Conservation (phyloP, 2,113 vertebrate genomes). For the Microcebus jonahi region DNA sequence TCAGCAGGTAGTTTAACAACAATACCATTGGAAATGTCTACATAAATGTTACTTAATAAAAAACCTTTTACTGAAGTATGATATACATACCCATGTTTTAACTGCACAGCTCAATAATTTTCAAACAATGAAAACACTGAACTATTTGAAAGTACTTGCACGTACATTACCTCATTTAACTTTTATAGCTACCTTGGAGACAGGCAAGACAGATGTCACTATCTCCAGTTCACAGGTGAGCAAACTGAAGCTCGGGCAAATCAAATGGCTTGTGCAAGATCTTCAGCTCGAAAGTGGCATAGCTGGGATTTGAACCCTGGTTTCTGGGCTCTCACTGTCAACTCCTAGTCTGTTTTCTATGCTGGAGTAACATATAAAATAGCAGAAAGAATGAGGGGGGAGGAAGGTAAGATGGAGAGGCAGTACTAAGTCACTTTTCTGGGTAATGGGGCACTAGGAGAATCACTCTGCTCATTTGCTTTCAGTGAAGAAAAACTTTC, state of each 20-base stretch:
- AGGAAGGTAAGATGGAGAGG: not conserved
- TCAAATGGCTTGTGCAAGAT: not conserved
- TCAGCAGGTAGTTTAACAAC: not conserved
- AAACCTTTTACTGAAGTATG: not conserved
- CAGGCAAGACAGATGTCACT: not conserved
- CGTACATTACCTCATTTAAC: not conserved
- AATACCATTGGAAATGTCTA: not conserved
- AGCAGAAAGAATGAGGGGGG: not conserved
- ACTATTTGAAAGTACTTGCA: not conserved
- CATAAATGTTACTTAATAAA: not conserved
- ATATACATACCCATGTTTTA: not conserved
- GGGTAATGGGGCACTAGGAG: not conserved
- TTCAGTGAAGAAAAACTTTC: not conserved
- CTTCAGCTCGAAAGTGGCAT: not conserved
- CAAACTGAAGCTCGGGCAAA: not conserved
- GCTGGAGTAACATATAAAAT: not conserved
- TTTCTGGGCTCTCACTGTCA: not conserved
- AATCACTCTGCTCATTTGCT: not conserved
- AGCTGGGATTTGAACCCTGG: not conserved
- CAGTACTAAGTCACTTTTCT: not conserved
- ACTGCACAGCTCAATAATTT: no score
- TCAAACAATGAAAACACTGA: not conserved
- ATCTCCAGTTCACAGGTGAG: not conserved
- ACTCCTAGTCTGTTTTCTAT: not conserved
- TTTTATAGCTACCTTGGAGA: not conserved